A percentile compares a stretch with the other conserved stretches of the same genome.
Conservation (phyloP, 1,140 invertebrate species). For the Drosophila triauraria region DNA sequence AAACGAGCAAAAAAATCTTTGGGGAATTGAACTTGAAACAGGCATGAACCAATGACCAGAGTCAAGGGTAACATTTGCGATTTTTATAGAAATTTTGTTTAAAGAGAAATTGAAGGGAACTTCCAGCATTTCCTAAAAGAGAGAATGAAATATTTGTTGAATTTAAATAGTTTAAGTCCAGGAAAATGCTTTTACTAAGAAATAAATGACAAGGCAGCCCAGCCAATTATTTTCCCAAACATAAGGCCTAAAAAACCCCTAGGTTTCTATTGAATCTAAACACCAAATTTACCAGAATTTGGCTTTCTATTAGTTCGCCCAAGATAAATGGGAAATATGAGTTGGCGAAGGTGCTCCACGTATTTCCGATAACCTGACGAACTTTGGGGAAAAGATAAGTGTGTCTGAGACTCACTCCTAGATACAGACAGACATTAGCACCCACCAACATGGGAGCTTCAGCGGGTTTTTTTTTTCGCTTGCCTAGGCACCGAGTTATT, state of each 20-base stretch:
- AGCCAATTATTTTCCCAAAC: too few species aligned
- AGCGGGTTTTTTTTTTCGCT: slow-evolving; percentile 4
- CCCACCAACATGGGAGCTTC: slow-evolving; percentile 26
- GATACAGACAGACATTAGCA: slow-evolving; percentile 28
- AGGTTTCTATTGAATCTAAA: background rate
- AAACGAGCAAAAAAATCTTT: slow-evolving; percentile 3
- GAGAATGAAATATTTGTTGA: background rate
- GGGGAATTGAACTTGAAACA: slow-evolving; percentile 29
- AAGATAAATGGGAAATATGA: background rate
- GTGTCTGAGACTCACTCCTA: slow-evolving; percentile 16
- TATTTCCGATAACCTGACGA: slow-evolving; percentile 22
- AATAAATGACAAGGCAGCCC: background rate
- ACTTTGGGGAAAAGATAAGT: slow-evolving; percentile 10
- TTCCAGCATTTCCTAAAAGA: background rate
- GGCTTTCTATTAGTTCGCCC: background rate
- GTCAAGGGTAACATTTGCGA: background rate
- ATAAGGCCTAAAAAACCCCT: too few species aligned
- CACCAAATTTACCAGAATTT: background rate
- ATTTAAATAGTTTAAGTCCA: background rate
- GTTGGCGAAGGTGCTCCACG: background rate
- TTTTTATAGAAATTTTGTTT: background rate
- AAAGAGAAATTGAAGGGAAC: background rate
- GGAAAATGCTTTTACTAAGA: background rate
- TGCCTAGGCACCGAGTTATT: slow-evolving; percentile 42
- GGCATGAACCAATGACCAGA: background rate